Percentiles rank a stretch among this genome's conserved stretches.
phyloP scores from a whole-genome alignment of 2,113 vertebrate genomes.

The Laticauda colubrina region DNA sequence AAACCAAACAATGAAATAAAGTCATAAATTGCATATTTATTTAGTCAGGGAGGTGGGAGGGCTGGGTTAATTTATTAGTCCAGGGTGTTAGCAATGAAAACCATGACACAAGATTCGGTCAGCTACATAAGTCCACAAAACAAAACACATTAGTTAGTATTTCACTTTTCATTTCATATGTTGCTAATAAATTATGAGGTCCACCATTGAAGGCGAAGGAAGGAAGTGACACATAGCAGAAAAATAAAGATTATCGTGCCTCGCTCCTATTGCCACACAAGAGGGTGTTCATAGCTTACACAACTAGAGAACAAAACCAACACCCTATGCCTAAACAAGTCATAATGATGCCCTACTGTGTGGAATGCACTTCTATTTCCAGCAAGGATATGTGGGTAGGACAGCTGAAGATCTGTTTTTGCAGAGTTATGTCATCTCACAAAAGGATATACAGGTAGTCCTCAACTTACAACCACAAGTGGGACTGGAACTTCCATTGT shows the following conservation, averaged over 20 bases:
- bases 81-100: constrained; percentile 48
- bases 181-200: constrained; percentile 37
- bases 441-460: not conserved
- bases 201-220: constrained; percentile 5
- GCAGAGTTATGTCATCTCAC: not conserved
- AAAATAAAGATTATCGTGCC: not conserved
- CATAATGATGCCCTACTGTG: not conserved
- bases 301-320: constrained; percentile 4
- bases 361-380: not conserved
- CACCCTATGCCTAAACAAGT: constrained; percentile 18
- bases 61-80: constrained; percentile 43
- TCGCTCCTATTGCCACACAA: not conserved
- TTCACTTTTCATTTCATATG: constrained; percentile 40
- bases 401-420: not conserved
- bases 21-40: constrained; percentile 45
- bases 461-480: not conserved
- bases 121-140: constrained; percentile 35
- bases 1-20: constrained; percentile 29
- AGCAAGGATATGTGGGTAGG: constrained; percentile 2
- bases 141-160: constrained; percentile 40
- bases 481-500: not conserved
- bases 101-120: constrained; percentile 36
- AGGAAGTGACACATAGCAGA: constrained; percentile 21
- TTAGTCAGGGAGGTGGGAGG: constrained; percentile 13
- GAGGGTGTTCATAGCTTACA: constrained; percentile 11